Conservation (phyloP, 2,888 invertebrate genomes). For the Ectemnius cavifrons region DNA sequence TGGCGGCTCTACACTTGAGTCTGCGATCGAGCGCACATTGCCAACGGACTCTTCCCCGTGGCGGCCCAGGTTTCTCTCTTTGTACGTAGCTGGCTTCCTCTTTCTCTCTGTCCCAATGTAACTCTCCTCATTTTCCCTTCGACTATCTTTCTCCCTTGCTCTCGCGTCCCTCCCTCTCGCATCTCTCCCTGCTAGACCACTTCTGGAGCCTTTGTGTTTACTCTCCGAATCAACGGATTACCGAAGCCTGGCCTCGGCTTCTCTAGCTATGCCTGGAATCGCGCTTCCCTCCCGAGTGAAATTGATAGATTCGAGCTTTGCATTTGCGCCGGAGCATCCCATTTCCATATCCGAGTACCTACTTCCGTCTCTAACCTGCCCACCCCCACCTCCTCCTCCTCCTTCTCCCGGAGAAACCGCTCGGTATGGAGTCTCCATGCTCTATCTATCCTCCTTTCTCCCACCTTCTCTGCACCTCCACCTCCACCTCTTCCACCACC, state of each 20-base stretch:
- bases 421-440: constrained; percentile 53
- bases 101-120: constrained; percentile 17
- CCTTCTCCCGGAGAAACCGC: constrained; percentile 46
- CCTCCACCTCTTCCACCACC: constrained; percentile 43
- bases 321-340: constrained; percentile 64
- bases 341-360: constrained; percentile 72
- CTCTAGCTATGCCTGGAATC: constrained; percentile 38
- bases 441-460: no score
- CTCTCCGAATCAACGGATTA: constrained; percentile 73
- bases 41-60: no score
- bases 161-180: not conserved
- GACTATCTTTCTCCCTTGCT: constrained; percentile 9
- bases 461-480: constrained; percentile 31
- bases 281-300: constrained; percentile 64
- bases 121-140: constrained; percentile 13
- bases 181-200: constrained; percentile 29
- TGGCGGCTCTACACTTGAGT: constrained; percentile 45
- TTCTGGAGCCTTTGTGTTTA: constrained; percentile 68
- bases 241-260: constrained; percentile 55
- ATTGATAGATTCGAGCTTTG: constrained; percentile 74
- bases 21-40: constrained; percentile 16
- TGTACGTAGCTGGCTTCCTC: not conserved
- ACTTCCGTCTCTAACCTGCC: constrained; percentile 61
- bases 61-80: not conserved
- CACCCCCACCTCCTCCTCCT: constrained; percentile 34